A percentile compares a stretch with the other conserved stretches of the same genome.
phyloP scores from a whole-genome alignment of 2,113 vertebrate genomes.

The Uria aalge region DNA sequence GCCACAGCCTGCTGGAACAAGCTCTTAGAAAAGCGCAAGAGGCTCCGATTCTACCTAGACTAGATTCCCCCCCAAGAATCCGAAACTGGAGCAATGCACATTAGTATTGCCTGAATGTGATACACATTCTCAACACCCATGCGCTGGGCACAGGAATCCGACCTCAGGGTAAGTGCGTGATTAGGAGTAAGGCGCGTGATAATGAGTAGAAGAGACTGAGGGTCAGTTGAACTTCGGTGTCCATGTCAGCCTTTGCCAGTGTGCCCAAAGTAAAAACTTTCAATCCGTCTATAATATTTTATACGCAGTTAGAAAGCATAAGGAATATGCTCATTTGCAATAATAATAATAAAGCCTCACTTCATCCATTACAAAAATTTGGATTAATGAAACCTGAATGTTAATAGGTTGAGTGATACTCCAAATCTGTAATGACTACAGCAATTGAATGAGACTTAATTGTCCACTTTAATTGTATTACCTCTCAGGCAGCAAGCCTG shows the following conservation, averaged over 20 bases:
- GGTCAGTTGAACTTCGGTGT: not conserved
- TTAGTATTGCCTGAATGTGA: not conserved
- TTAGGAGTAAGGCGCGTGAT: not conserved
- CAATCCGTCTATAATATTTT: not conserved
- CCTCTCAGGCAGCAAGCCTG: not conserved
- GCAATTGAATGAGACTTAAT: not conserved
- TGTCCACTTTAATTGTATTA: not conserved
- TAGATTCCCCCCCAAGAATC: not conserved
- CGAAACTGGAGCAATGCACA: not conserved
- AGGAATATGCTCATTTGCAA: not conserved
- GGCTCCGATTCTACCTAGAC: not conserved
- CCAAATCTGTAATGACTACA: not conserved
- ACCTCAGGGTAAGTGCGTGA: not conserved
- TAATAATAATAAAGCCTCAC: not conserved
- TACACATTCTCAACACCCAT: accelerated
- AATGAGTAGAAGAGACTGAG: not conserved
- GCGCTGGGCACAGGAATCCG: not conserved
- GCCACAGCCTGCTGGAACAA: not conserved
- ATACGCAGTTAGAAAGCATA: not conserved
- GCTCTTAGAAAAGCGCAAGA: not conserved
- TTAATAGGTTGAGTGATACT: not conserved
- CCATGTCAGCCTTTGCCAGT: not conserved
- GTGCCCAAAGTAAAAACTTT: not conserved
- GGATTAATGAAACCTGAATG: slow-evolving; percentile 3
- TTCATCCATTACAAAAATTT: slow-evolving; percentile 21